Conservation (phyloP, 2,113 vertebrate genomes). For the pig (Sus scrofa) region DNA sequence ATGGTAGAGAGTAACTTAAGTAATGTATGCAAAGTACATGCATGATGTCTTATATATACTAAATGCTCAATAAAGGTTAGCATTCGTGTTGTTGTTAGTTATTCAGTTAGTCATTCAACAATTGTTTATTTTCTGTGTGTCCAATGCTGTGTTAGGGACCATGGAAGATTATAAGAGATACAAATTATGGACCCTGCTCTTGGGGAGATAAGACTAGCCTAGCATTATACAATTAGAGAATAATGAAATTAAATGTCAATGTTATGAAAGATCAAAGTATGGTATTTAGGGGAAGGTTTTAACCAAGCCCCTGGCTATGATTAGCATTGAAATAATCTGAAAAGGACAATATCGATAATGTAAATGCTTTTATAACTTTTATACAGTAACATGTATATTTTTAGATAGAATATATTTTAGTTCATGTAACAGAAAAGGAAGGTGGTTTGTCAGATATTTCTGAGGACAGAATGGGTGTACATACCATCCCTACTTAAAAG, state of each 20-base stretch:
- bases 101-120: constrained; percentile 31
- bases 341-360: constrained; percentile 32
- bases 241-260: constrained; percentile 49
- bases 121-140: constrained; percentile 35
- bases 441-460: constrained; percentile 61
- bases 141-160: constrained; percentile 2
- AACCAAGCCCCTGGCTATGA: constrained; percentile 27
- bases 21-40: not conserved
- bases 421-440: constrained; percentile 46
- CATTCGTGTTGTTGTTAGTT: not conserved
- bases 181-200: constrained; percentile 14
- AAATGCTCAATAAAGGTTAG: constrained; percentile 52
- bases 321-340: constrained; percentile 61
- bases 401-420: constrained; percentile 45
- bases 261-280: constrained; percentile 27
- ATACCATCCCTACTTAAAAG: constrained; percentile 3
- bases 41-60: constrained; percentile 32
- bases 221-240: constrained; percentile 43
- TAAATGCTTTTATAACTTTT: constrained; percentile 52
- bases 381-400: constrained; percentile 10
- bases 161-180: constrained; percentile 24
- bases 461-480: not conserved
- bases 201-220: constrained; percentile 46
- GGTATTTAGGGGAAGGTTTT: constrained; percentile 5
- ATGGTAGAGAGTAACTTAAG: constrained; percentile 39